Evolutionary conservation across 2,888 invertebrate species (phyloP), one percentile per base, ranked within the genome.

Genomic region (Polyommatus icarus): DNA sequence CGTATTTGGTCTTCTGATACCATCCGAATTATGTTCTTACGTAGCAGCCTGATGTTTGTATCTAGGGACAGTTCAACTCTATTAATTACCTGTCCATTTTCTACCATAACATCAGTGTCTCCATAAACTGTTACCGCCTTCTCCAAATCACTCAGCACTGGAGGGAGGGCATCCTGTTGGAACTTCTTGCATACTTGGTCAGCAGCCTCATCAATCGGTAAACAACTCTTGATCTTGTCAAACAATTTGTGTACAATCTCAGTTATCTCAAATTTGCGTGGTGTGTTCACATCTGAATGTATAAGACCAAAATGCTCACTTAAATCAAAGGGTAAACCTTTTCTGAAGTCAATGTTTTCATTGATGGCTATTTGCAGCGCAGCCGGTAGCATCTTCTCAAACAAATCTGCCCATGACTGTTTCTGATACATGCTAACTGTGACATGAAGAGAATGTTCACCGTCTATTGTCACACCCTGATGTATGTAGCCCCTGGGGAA

Each of bases 351-450:
- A 0, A 96, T 88, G 89, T 97, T 96, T 78, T 96, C 95, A 78
- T 93, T 93, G 29, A 97, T 95, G 0, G 98, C 98, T 78, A 92
- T 90, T 83, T 96, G 94, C 78, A 99, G 84, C 0, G 98, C 97
- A 54, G 95, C 90, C 0, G 98, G 97, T 71, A 99, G 81, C 80
- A 96, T 87, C 94, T 96, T 96, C 86, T 98, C 97, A 81, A 99
- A 91, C 7, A 99, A 95, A 93, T 99, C 98, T 40, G 96, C 97
- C 96, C 97, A 99, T 0, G 98, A 95, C 87, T 98, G 98, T 84
- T 96, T 96, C 87, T 99, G 99, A 86, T 98, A 98, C 84, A 98
- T 96, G 76, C 99, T 99, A 5, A 99, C 91, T 0, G 99, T 99
- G 6, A 99, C 96, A 88, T 99, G 99, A 3, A 99, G 94, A 1